Base-by-base conservation (phyloP, 2,113 vertebrate genomes). In the Numenius arquata region DNA sequence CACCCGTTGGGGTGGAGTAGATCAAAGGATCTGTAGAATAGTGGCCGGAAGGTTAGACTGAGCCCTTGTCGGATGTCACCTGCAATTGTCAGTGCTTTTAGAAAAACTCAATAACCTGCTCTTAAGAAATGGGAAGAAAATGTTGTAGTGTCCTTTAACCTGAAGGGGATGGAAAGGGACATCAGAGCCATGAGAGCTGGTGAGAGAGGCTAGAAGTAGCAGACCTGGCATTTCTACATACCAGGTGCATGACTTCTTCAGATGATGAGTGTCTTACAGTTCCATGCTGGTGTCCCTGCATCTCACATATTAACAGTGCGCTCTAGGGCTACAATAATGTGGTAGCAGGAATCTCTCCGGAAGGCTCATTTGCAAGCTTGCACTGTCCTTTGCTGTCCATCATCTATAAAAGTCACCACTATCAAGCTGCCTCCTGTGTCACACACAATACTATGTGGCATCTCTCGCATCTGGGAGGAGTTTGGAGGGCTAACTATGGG, bases 31-130 rank as follows among this genome's bases (percentile, higher is more conserved):
- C 74, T 13, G 4, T 63, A 47, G 53, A 92, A 77, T 63, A 66
- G 41, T 38, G 61, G 12, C n/a, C 48, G 0, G 0, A 74, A 59
- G n/a, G 19, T 68, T 73, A 68, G 43, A 65, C 19, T 36, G n/a
- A 78, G 23, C 15, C 6, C 1, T 62, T 67, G 47, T 34, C 16
- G 15, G 77, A 38, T 70, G 27, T 72, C 17, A 62, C 19, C 32
- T 84, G 45, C 40, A 75, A 30, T 76, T 87, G 32, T 71, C 77
- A 59, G 21, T 70, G 6, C 0, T 2, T 77, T 83, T 55, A 74
- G 58, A 22, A 93, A 77, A 62, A 66, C 16, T 45, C 29, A 80
- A 2, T 0, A 62, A 40, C 13, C 29, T 55, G 8, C 40, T 81
- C 48, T 85, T 36, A 50, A 80, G 59, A 81, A 85, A 65, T 3